These are phyloP conservation scores for Hippocampus kuda DNA, from an alignment of 2,797 vertebrate genomes.

Conservation along the genomic window DNA sequence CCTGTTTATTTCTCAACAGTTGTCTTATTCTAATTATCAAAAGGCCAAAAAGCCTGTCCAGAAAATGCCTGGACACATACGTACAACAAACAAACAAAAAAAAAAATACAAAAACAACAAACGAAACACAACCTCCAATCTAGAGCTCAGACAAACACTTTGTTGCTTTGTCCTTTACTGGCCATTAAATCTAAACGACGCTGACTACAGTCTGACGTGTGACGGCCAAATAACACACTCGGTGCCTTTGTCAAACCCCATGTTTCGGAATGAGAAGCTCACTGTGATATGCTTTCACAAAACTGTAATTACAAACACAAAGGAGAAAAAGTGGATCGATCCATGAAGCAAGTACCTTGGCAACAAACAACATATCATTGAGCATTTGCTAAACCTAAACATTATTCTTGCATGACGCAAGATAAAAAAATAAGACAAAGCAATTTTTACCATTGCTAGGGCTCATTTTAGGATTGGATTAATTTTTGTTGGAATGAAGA, in stretches of 20 bases:
- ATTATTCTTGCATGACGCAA: not conserved
- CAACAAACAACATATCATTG: not conserved
- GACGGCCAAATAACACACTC: constrained; percentile 42
- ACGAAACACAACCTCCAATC: constrained; percentile 7
- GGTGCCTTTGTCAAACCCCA: constrained; percentile 17
- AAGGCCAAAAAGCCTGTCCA: not conserved
- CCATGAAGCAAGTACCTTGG: not conserved
- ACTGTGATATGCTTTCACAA: constrained; percentile 15
- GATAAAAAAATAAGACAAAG: not conserved
- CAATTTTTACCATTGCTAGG: not conserved
- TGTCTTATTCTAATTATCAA: not conserved
- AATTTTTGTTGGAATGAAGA: too few relatives aligned
- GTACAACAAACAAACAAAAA: constrained; percentile 2
- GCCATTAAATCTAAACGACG: constrained; percentile 53
- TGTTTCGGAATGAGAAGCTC: constrained; percentile 8
- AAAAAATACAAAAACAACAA: not conserved
- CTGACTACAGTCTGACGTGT: constrained; percentile 50
- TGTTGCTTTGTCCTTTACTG: constrained; percentile 52
- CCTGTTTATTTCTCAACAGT: not conserved
- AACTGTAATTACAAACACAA: not conserved
- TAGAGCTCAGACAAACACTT: constrained; percentile 5
- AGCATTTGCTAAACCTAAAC: not conserved
- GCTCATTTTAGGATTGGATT: not conserved
- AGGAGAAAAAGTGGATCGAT: not conserved
- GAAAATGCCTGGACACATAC: not conserved